Evolutionary conservation across 1,140 invertebrate genomes (phyloP), one percentile per base, ranked within the genome.

Genomic region (Zaprionus lachaisei): DNA sequence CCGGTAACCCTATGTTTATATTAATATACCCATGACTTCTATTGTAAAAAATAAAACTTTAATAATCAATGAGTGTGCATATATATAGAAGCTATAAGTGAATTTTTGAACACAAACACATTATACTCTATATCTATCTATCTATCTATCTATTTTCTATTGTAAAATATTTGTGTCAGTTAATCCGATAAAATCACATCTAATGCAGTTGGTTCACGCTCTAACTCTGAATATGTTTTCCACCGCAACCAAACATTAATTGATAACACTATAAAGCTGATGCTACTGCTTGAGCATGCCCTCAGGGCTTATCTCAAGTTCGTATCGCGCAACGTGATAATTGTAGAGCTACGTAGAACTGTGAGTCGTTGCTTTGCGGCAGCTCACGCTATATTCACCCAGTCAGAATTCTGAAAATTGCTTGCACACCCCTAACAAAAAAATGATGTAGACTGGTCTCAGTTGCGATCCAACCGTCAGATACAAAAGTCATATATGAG

Each of bases 261-360:
- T 80, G 83, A 86, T 86, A 89, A 72, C 37, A 60, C 17, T 51
- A 22, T 69, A 55, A 24, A 49, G 44, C 26, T 55, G 65, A 58
- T 68, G 77, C 72, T 64, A 51, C 24, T 74, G 7, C 22, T 55
- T 20, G 47, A 12, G 62, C 37, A 72, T 65, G 44, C 47, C 37
- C 34, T 12, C 28, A 60, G 37, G 49, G 47, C 67, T 76, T 77
- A 76, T 79, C 72, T 72, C 37, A 63, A 66, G 58, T 63, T 72
- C 34, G 49, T 31, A 73, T 71, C 78, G 38, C 79, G 76, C 61
- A 75, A 72, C 67, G 77, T 77, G 77, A 74, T 69, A 51, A 73
- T 66, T 65, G 72, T 62, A 41, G 56, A 70, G 57, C 63, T 69
- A 34, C 47, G 17, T 62, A 37, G 54, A 70, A 61, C 63, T 69